These are phyloP conservation scores for Cyanoramphus novaezelandiae DNA, from an alignment of 2,113 vertebrate genomes.

Conservation along the genomic window DNA sequence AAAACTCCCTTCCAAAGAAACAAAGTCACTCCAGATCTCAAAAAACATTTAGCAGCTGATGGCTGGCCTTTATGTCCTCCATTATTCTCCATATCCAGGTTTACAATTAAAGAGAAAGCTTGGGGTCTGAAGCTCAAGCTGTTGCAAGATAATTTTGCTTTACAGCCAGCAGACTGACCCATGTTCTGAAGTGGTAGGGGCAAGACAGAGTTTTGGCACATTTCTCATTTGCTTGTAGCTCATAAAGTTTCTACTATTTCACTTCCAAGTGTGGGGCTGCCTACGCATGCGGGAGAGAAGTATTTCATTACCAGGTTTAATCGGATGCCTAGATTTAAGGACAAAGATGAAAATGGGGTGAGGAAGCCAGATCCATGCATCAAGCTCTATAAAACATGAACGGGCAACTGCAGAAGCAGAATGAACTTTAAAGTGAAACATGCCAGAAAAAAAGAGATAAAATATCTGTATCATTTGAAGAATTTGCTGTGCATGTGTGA, in stretches of 20 bases:
- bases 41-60: neutral
- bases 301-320: neutral
- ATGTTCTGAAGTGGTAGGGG: rapidly evolving
- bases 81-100: neutral
- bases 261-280: neutral
- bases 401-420: neutral
- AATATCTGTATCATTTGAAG: neutral
- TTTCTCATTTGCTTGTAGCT: neutral
- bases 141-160: neutral
- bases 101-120: neutral
- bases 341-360: neutral
- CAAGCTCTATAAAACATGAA: neutral
- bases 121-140: neutral
- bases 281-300: neutral
- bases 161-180: neutral
- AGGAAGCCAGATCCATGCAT: neutral
- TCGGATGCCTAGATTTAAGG: rapidly evolving
- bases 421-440: neutral
- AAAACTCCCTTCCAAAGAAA: neutral
- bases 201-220: neutral
- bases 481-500: neutral
- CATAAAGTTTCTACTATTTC: neutral
- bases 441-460: neutral
- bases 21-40: neutral
- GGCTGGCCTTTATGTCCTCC: rapidly evolving